Percentiles rank a stretch among this genome's conserved stretches.
Evolutionary conservation across 2,888 invertebrate species (phyloP).

Genomic region (Diarsia brunnea): DNA sequence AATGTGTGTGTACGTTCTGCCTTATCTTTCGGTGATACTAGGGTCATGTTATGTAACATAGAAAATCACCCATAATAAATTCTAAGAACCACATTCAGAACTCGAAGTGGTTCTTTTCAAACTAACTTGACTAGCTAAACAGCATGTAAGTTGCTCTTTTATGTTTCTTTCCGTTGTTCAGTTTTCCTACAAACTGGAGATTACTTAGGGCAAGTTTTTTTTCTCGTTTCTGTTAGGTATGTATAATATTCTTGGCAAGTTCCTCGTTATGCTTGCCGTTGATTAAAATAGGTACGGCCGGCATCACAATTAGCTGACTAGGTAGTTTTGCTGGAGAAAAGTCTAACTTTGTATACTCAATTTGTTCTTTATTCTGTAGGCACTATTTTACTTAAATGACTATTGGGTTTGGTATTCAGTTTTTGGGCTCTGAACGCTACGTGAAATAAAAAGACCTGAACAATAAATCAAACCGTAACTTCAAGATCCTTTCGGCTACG

Average conservation of each 20-base stretch:
- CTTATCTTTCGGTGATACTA: background rate
- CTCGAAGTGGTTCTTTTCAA: background rate
- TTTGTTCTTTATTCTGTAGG: background rate
- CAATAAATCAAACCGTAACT: slow-evolving; percentile 13
- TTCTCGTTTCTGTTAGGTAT: slow-evolving; percentile 15
- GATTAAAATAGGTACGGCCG: slow-evolving; percentile 55
- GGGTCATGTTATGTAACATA: background rate
- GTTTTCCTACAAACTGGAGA: slow-evolving; percentile 36
- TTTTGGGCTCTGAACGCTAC: background rate
- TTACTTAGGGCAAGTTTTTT: slow-evolving; percentile 37
- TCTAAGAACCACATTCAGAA: background rate
- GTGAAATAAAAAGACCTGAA: background rate
- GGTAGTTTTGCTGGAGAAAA: background rate
- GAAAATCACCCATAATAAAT: background rate
- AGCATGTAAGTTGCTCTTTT: background rate
- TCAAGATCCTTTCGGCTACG: background rate
- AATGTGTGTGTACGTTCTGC: background rate
- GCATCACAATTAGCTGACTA: slow-evolving; percentile 30
- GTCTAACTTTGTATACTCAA: background rate
- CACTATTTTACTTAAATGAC: too few relatives aligned
- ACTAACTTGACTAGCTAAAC: background rate
- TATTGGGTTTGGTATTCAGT: too few relatives aligned
- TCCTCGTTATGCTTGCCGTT: slow-evolving; percentile 38
- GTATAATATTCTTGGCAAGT: slow-evolving; percentile 49
- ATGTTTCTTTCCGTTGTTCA: slow-evolving; percentile 16